phyloP scores from a whole-genome alignment of 2,113 vertebrate genomes.

The Seriola aureovittata region DNA sequence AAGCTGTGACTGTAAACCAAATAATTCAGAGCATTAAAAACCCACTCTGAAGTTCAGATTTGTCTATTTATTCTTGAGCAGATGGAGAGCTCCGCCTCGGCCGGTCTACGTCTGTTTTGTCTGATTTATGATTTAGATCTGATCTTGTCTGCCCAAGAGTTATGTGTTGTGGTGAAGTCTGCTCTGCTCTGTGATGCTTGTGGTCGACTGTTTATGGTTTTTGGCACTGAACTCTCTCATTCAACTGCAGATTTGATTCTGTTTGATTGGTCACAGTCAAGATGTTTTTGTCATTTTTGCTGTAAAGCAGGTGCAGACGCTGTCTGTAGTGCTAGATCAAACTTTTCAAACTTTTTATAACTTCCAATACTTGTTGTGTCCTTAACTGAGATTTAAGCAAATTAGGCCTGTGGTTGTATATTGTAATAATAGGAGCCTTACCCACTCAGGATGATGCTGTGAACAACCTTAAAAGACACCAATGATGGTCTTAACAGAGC shows the following conservation, averaged over 20 bases:
- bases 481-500: too few relatives aligned
- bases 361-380: neutral
- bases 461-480: too few relatives aligned
- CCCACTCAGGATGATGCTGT: neutral
- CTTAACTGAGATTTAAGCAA: neutral
- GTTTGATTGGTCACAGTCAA: slow-evolving; percentile 3
- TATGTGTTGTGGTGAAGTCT: slow-evolving; percentile 32
- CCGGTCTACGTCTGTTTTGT: slow-evolving; percentile 25
- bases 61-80: slow-evolving; percentile 58
- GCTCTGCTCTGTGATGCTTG: slow-evolving; percentile 22
- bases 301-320: slow-evolving; percentile 20
- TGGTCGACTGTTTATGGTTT: slow-evolving; percentile 38
- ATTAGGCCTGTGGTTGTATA: neutral
- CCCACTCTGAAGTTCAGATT: slow-evolving; percentile 23
- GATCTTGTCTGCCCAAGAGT: slow-evolving; percentile 29
- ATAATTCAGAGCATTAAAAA: slow-evolving; percentile 41
- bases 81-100: slow-evolving; percentile 30
- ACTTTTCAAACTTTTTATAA: neutral
- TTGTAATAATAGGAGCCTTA: neutral
- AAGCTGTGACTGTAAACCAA: slow-evolving; percentile 34
- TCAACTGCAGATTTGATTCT: slow-evolving; percentile 3
- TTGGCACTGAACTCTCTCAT: slow-evolving; percentile 24
- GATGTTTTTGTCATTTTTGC: neutral
- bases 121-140: slow-evolving; percentile 54
- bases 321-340: neutral